Evolutionary conservation across 2,113 vertebrate species (phyloP).

Genomic region (Atherinomorus stipes): DNA sequence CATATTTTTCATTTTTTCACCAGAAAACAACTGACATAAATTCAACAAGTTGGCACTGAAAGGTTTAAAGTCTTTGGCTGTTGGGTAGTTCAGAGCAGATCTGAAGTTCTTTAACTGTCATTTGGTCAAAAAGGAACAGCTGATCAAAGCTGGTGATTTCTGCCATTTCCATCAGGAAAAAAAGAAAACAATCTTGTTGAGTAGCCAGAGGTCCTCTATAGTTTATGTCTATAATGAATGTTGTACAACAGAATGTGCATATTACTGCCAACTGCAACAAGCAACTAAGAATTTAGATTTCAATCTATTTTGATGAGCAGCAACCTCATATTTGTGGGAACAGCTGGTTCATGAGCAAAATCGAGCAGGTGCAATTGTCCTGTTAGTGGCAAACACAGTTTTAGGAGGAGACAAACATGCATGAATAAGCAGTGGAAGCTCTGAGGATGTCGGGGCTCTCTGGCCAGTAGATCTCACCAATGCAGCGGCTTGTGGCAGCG

Average conservation of each 20-base stretch:
- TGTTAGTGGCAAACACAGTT: slow-evolving; percentile 25
- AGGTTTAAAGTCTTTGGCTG: no score
- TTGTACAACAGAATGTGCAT: neutral
- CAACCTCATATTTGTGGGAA: neutral
- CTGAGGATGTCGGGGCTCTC: slow-evolving; percentile 18
- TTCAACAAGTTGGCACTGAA: no score
- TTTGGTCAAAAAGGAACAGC: neutral
- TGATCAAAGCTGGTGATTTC: neutral
- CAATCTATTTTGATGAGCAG: neutral
- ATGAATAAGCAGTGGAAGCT: slow-evolving; percentile 35
- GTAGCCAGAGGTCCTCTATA: neutral
- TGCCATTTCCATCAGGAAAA: neutral
- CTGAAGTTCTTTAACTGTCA: neutral
- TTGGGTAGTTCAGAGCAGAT: neutral
- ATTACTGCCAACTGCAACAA: neutral
- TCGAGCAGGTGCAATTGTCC: slow-evolving; percentile 17
- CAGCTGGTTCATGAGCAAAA: slow-evolving; percentile 14
- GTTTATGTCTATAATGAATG: neutral
- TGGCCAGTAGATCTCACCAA: slow-evolving; percentile 53
- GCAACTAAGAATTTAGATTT: neutral
- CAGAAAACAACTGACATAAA: no score
- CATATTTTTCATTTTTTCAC: no score
- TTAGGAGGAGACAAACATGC: slow-evolving; percentile 20
- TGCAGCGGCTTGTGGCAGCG: slow-evolving; percentile 54
- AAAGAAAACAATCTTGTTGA: neutral